Conservation (phyloP, 1,140 invertebrate species). For the Microplitis mediator region DNA sequence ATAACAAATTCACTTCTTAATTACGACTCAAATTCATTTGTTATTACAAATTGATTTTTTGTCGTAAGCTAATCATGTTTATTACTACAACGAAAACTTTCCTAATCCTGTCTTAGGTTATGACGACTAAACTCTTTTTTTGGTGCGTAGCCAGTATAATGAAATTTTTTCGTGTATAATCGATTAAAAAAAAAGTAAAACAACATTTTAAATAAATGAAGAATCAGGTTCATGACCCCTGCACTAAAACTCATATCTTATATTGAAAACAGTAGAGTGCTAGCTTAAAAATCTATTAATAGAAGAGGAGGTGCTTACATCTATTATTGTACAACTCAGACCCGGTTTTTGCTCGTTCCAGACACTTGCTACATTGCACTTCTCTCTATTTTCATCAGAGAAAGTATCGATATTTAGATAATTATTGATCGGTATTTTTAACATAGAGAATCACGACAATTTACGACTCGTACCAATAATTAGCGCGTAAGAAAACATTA, state of each 20-base stretch:
- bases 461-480: too few relatives aligned
- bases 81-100: too few relatives aligned
- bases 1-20: too few relatives aligned
- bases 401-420: not conserved
- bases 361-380: slow-evolving; percentile 15
- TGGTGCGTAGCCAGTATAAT: too few relatives aligned
- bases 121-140: too few relatives aligned
- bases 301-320: slow-evolving; percentile 6
- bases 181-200: not conserved
- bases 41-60: too few relatives aligned
- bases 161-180: too few relatives aligned
- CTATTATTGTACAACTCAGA: slow-evolving; percentile 26
- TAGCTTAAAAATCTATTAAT: slow-evolving; percentile 10
- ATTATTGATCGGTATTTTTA: not conserved
- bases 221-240: slow-evolving; percentile 1
- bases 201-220: not conserved
- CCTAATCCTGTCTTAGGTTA: too few relatives aligned
- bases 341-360: slow-evolving; percentile 16
- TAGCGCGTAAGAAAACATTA: too few relatives aligned
- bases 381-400: slow-evolving; percentile 5
- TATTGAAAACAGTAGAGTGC: slow-evolving; percentile 6
- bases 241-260: slow-evolving; percentile 10
- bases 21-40: too few relatives aligned
- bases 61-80: too few relatives aligned
- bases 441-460: not conserved